Percentiles rank a stretch among this genome's conserved stretches.
These are phyloP conservation scores for Tetragonula clypearis DNA, from an alignment of 1,140 invertebrate species.

Conservation along the genomic window DNA sequence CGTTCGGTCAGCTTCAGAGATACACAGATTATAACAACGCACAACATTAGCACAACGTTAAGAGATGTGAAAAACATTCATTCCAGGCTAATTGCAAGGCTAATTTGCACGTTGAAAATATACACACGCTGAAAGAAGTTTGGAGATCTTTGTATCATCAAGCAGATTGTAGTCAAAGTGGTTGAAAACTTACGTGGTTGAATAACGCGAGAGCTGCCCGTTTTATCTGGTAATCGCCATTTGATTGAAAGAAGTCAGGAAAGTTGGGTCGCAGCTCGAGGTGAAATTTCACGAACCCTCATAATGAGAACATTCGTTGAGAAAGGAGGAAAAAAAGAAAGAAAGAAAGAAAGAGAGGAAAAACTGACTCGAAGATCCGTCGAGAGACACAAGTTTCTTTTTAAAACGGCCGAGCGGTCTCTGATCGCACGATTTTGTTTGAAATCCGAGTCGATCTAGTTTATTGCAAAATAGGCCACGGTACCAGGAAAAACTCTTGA, in stretches of 20 bases:
- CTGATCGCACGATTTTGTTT: slow-evolving; percentile 11
- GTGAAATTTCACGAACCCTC: slow-evolving; percentile 74
- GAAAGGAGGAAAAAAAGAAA: too few species aligned
- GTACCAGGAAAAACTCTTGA: slow-evolving; percentile 73
- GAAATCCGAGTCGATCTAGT: slow-evolving; percentile 54
- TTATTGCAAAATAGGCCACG: slow-evolving; percentile 70
- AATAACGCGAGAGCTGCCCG: slow-evolving; percentile 58
- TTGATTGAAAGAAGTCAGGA: slow-evolving; percentile 76
- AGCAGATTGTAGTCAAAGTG: not conserved
- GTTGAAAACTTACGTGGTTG: slow-evolving; percentile 65
- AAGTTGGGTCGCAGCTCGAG: slow-evolving; percentile 73
- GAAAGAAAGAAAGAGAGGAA: not conserved
- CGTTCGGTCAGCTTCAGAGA: not conserved
- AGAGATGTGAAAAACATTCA: not conserved
- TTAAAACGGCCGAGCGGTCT: not conserved
- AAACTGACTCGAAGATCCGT: slow-evolving; percentile 1
- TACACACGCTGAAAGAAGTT: not conserved
- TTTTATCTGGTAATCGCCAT: slow-evolving; percentile 75
- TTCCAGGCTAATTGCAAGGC: too few species aligned
- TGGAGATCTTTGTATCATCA: not conserved
- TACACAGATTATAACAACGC: not conserved
- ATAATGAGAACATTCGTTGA: slow-evolving; percentile 61
- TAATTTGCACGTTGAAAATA: not conserved
- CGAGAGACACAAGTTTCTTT: not conserved
- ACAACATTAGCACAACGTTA: slow-evolving; percentile 8